phyloP scores from a whole-genome alignment of 2,797 vertebrate species.

The Anguilla megastoma region DNA sequence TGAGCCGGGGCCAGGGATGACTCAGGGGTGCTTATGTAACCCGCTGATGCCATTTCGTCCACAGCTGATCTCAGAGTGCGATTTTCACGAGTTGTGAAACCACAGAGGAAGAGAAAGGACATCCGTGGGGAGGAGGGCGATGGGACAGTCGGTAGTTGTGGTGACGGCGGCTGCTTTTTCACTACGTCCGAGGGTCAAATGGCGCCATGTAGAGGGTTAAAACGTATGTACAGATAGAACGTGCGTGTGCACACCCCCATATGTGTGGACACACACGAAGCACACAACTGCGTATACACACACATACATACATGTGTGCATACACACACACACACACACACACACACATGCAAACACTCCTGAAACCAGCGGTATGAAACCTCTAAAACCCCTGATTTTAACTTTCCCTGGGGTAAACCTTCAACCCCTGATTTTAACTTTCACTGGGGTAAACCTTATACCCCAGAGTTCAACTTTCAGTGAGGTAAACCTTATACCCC shows the following conservation, averaged over 20 bases:
- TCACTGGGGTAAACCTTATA: no score
- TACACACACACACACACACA: background rate
- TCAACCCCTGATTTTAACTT: no score
- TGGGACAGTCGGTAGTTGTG: background rate
- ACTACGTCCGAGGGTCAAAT: background rate
- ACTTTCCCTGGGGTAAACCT: no score
- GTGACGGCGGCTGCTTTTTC: background rate
- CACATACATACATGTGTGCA: background rate
- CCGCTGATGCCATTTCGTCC: background rate
- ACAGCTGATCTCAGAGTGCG: background rate
- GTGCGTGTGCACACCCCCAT: background rate
- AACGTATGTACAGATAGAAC: background rate
- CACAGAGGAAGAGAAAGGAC: background rate
- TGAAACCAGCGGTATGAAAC: background rate
- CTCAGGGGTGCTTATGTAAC: background rate
- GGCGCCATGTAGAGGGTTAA: background rate
- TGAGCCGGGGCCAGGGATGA: background rate
- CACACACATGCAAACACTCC: background rate
- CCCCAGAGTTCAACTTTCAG: no score
- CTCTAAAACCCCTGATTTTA: background rate
- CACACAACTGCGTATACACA: background rate
- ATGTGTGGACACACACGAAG: no score
- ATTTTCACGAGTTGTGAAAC: background rate
- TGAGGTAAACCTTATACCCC: no score
- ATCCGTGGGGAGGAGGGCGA: background rate